These are phyloP conservation scores for Eustalomyia histrio DNA, from an alignment of 2,888 invertebrate genomes.

Conservation along the genomic window DNA sequence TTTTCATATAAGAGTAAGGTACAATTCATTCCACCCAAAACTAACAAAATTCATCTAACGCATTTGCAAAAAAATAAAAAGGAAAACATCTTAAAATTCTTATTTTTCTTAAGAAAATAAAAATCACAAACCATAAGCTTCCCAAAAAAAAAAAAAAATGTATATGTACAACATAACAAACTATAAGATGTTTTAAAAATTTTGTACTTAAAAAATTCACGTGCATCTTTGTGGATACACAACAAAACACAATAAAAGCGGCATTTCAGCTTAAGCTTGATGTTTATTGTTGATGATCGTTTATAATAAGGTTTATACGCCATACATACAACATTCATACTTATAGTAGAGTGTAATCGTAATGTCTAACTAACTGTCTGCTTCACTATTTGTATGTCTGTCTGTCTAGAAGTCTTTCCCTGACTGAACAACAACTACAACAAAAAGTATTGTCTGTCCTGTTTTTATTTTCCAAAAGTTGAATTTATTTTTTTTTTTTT, in stretches of 20 bases:
- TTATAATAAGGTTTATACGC: slow-evolving; percentile 54
- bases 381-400: slow-evolving; percentile 46
- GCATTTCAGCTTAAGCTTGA: slow-evolving; percentile 59
- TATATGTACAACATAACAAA: slow-evolving; percentile 16
- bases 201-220: slow-evolving; percentile 51
- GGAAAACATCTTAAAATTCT: slow-evolving; percentile 9
- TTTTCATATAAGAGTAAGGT: too few species aligned
- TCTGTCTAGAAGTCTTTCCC: slow-evolving; percentile 36
- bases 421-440: slow-evolving; percentile 36
- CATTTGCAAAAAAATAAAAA: slow-evolving; percentile 46
- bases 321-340: neutral
- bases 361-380: slow-evolving; percentile 64
- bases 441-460: slow-evolving; percentile 48
- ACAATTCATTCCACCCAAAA: slow-evolving; percentile 48
- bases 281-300: slow-evolving; percentile 64
- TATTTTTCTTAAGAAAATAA: neutral
- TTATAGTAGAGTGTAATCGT: slow-evolving; percentile 45
- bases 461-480: slow-evolving; percentile 31
- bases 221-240: slow-evolving; percentile 41
- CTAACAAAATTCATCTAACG: slow-evolving; percentile 51
- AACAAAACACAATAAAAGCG: slow-evolving; percentile 44
- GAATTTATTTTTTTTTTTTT: slow-evolving; percentile 4
- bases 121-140: slow-evolving; percentile 50
- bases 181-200: slow-evolving; percentile 28
- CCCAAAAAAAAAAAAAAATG: slow-evolving; percentile 36